Percentiles rank a stretch among this genome's conserved stretches.
phyloP scores from a whole-genome alignment of 1,140 invertebrate species.

The Phymorhynchus buccinoides region DNA sequence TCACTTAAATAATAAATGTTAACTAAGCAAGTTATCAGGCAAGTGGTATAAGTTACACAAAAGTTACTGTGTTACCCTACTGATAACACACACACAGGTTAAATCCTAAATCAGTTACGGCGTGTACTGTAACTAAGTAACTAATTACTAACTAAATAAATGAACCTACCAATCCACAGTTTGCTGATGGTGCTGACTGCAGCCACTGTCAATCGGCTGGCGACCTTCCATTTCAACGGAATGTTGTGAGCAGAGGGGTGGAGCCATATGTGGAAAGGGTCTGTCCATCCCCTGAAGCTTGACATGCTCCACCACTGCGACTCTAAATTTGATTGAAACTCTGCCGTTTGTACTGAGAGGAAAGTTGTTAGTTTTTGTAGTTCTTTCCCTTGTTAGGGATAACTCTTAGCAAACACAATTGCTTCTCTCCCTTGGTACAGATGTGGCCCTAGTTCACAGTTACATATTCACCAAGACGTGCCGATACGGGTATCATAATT shows the following conservation, averaged over 20 bases:
- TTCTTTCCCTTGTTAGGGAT: background rate
- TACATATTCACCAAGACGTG: too few species aligned
- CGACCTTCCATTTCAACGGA: slow-evolving; percentile 38
- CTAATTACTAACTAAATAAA: background rate
- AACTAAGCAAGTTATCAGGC: background rate
- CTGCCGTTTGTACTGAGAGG: background rate
- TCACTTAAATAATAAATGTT: background rate
- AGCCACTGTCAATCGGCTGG: slow-evolving; percentile 32
- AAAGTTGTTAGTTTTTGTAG: background rate
- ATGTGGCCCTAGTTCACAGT: too few species aligned
- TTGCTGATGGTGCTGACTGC: slow-evolving; percentile 43
- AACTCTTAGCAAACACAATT: too few species aligned
- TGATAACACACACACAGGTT: too few species aligned
- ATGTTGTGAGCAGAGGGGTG: slow-evolving; percentile 18
- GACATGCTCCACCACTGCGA: background rate
- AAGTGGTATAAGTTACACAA: background rate
- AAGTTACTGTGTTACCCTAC: background rate
- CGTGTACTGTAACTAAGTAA: background rate
- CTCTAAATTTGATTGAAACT: too few species aligned
- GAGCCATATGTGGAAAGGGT: slow-evolving; percentile 23
- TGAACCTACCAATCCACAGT: slow-evolving; percentile 47
- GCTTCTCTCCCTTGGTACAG: too few species aligned
- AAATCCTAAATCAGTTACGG: too few species aligned
- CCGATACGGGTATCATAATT: too few species aligned
- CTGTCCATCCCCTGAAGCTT: background rate